Evolutionary conservation across 2,888 invertebrate genomes (phyloP).

Genomic region (Melanostoma mellinum): DNA sequence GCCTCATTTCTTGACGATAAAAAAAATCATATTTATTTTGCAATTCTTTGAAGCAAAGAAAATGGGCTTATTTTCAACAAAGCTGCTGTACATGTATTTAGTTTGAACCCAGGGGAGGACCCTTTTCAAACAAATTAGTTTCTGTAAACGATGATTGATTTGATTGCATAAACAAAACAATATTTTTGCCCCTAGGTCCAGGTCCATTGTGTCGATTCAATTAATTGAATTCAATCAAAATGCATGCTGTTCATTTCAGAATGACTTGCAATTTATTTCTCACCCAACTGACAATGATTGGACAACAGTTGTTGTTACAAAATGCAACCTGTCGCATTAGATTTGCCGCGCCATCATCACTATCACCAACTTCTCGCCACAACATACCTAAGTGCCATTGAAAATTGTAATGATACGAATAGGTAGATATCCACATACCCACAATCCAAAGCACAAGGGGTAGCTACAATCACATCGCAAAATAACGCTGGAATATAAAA

Average conservation of each 20-base stretch:
- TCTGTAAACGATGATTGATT: neutral
- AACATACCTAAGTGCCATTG: constrained; percentile 55
- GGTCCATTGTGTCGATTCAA: constrained; percentile 36
- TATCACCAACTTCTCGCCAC: constrained; percentile 13
- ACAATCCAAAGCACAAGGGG: constrained; percentile 6
- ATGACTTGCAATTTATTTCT: constrained; percentile 43
- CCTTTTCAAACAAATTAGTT: too few relatives aligned
- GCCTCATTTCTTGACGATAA: too few relatives aligned
- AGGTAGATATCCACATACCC: constrained; percentile 50
- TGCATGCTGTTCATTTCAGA: constrained; percentile 39
- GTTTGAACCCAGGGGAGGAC: too few relatives aligned
- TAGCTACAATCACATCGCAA: constrained; percentile 12
- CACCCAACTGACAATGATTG: constrained; percentile 52
- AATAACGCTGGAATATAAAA: neutral
- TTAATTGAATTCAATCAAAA: constrained; percentile 62
- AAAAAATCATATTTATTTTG: too few relatives aligned
- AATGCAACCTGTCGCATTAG: constrained; percentile 49
- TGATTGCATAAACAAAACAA: neutral
- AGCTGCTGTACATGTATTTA: too few relatives aligned
- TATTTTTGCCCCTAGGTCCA: constrained; percentile 3
- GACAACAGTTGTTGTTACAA: constrained; percentile 31
- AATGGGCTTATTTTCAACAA: too few relatives aligned
- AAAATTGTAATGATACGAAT: constrained; percentile 59
- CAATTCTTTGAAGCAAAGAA: too few relatives aligned
- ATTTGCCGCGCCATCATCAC: constrained; percentile 27